Base-by-base conservation (phyloP, 2,888 invertebrate species). In the Drosophila heteroneura region DNA sequence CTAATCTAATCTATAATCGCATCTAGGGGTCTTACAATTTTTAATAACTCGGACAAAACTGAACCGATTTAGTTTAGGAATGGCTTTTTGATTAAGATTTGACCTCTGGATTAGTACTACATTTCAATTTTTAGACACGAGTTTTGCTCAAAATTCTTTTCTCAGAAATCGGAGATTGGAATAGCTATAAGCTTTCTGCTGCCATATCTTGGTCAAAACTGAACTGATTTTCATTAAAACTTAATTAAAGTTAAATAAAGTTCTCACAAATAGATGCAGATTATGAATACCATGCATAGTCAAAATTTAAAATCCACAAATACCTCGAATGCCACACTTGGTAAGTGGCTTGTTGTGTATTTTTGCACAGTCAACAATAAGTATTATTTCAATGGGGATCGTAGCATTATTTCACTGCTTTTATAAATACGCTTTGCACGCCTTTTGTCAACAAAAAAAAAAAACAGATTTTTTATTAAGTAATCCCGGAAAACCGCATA, bases 401-500 rank as follows among this genome's bases (percentile, higher is more conserved):
- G 49, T 51, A 19, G 3, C 19, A 19, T 32, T 52, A 44, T 37
- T 37, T 37, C 16, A 3, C 19, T 19, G 12, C 28, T 41, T 33
- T 26, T 41, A 19, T 33, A 33, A 49, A 16, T 37, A 22, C 14
- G 22, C 41, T 39, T 6, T 12, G 52, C 28, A 37, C 37, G 51
- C 47, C 39, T 52, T 52, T 57, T 35, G 39, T 51, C 56, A 57
- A 58, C 62, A 68, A 64, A 53, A 28, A 28, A 28, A 28, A 28
- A 28, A 33, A 32, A 39, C 30, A 22, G 14, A 9, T 47, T 63
- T 68, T 58, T 67, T 62, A 19, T 37, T 37, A 37, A 69, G 33
- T 56, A 61, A 69, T 57, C 22, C 30, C 52, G 47, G n/a, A 44
- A 51, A 56, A 59, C 60, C 74, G 44, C 71, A 66, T 49, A 37